Evolutionary conservation across 2,888 invertebrate species (phyloP).

Genomic region (Vanessa cardui): DNA sequence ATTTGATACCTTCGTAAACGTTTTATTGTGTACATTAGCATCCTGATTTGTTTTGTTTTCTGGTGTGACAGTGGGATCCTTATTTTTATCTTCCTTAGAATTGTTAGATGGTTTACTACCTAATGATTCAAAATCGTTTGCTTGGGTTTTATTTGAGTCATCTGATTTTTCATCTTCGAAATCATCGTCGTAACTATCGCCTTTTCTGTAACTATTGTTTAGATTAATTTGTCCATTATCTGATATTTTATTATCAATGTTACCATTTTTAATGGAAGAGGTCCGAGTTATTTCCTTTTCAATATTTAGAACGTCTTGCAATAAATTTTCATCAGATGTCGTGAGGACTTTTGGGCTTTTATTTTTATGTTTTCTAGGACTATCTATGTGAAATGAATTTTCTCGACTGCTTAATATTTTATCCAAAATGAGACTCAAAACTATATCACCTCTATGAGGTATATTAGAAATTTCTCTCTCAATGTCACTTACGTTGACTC

Average conservation of each 20-base stretch:
- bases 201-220: slow-evolving; percentile 45
- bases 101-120: slow-evolving; percentile 19
- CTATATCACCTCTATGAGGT: slow-evolving; percentile 60
- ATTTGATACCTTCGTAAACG: slow-evolving; percentile 59
- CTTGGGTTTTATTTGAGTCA: slow-evolving; percentile 44
- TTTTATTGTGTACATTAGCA: slow-evolving; percentile 49
- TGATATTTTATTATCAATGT: slow-evolving; percentile 40
- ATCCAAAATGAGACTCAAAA: slow-evolving; percentile 68
- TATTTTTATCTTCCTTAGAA: slow-evolving; percentile 10
- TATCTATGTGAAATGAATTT: slow-evolving; percentile 61
- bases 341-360: slow-evolving; percentile 58
- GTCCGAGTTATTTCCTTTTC: slow-evolving; percentile 65
- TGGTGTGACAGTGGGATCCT: slow-evolving; percentile 5
- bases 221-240: slow-evolving; percentile 44
- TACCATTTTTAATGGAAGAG: slow-evolving; percentile 52
- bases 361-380: slow-evolving; percentile 49
- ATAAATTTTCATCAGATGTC: slow-evolving; percentile 74
- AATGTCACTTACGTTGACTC: slow-evolving; percentile 68
- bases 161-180: slow-evolving; percentile 75
- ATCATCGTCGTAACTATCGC: slow-evolving; percentile 73
- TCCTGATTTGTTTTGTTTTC: slow-evolving; percentile 15
- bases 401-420: slow-evolving; percentile 68
- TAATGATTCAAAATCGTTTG: slow-evolving; percentile 22
- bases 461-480: slow-evolving; percentile 68
- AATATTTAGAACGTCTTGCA: slow-evolving; percentile 72